Conservation (phyloP, 2,888 invertebrate species). For the Drosophila trichaetosa region DNA sequence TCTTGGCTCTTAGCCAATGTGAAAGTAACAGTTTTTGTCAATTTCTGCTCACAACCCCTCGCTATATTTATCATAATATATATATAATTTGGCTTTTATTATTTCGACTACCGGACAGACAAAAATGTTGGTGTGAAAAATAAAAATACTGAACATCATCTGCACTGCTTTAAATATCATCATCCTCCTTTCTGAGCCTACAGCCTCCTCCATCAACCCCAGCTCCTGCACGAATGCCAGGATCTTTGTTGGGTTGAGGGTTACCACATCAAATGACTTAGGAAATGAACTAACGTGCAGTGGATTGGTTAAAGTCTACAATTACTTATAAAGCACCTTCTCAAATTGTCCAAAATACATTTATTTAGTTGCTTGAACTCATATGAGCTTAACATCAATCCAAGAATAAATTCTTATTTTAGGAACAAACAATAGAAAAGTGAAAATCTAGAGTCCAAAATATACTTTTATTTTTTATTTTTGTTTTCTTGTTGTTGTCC, state of each 20-base stretch:
- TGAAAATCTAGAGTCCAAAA: background rate
- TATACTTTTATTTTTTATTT: background rate
- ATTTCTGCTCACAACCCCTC: conserved; percentile 19
- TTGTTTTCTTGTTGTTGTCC: too few relatives aligned
- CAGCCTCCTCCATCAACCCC: too few relatives aligned
- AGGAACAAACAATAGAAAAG: background rate
- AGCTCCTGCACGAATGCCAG: too few relatives aligned
- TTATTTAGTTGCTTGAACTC: background rate
- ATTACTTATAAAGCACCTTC: background rate
- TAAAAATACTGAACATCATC: background rate
- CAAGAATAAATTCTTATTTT: background rate
- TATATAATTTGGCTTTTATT: conserved; percentile 19
- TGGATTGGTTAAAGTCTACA: background rate
- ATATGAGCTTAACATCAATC: background rate
- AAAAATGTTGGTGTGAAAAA: background rate
- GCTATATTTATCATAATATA: conserved; percentile 18
- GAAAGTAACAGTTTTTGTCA: conserved; percentile 71
- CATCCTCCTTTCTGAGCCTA: background rate
- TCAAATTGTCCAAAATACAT: background rate
- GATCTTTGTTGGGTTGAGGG: too few relatives aligned
- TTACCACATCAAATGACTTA: conserved; percentile 24
- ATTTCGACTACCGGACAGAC: conserved; percentile 8
- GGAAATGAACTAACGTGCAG: conserved; percentile 20
- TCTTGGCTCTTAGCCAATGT: conserved; percentile 64
- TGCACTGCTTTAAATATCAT: background rate